Conservation (phyloP, 2,113 vertebrate genomes). For the Micromys minutus region DNA sequence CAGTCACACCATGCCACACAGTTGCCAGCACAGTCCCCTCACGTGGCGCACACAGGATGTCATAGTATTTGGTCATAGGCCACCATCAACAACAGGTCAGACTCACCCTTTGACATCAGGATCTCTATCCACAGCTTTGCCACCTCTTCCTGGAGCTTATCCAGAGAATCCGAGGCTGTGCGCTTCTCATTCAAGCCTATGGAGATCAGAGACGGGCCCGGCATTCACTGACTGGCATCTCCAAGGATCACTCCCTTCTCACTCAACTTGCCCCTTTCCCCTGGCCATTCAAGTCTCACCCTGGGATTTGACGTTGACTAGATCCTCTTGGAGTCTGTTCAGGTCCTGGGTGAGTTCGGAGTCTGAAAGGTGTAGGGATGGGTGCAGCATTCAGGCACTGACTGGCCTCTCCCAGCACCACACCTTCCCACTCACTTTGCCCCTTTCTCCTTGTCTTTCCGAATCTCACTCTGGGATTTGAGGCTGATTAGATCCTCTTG, state of each 20-base stretch:
- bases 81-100: not conserved
- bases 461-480: slow-evolving; percentile 64
- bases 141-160: slow-evolving; percentile 62
- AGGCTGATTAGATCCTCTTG: slow-evolving; percentile 42
- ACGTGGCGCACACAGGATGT: not conserved
- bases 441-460: not conserved
- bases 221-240: fast-evolving
- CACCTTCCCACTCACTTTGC: not conserved
- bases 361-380: no score
- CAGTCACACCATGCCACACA: not conserved
- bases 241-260: fast-evolving
- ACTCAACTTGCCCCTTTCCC: not conserved
- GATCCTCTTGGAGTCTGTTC: slow-evolving; percentile 26
- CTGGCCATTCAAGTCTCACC: slow-evolving; percentile 46
- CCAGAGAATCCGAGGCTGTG: not conserved
- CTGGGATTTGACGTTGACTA: slow-evolving; percentile 58
- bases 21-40: not conserved
- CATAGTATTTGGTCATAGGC: not conserved
- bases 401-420: fast-evolving
- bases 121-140: slow-evolving; percentile 64
- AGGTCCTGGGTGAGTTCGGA: slow-evolving; percentile 57
- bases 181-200: slow-evolving; percentile 69
- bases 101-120: slow-evolving; percentile 48
- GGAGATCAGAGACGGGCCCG: fast-evolving
- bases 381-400: not conserved